A percentile compares a stretch with the other conserved stretches of the same genome.
Conservation (phyloP, 2,113 vertebrate species). For the Casuarius casuarius region DNA sequence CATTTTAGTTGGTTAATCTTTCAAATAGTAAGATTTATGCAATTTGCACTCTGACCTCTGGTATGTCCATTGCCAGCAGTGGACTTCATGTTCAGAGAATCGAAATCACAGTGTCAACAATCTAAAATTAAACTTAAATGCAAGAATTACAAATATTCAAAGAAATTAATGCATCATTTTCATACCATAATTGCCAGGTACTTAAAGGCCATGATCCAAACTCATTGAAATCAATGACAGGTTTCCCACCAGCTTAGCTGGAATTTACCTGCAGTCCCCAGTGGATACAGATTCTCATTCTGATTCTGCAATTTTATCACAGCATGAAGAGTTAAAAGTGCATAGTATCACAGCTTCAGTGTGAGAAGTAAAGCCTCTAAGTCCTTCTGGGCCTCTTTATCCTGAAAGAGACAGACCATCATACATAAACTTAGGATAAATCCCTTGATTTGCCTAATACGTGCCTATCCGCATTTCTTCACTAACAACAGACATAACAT, state of each 20-base stretch:
- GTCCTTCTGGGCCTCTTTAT: conserved; percentile 88
- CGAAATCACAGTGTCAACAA: conserved; percentile 36
- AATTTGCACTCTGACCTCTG: neutral
- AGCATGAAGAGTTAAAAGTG: conserved; percentile 42
- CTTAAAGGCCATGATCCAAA: neutral
- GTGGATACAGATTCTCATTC: neutral
- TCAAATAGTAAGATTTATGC: neutral
- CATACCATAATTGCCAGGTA: neutral
- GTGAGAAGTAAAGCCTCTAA: conserved; percentile 80
- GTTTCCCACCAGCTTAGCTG: neutral
- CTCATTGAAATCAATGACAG: neutral
- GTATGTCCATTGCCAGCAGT: conserved; percentile 65
- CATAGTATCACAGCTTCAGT: conserved; percentile 76
- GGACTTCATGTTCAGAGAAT: conserved; percentile 41
- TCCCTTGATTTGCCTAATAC: conserved; percentile 7
- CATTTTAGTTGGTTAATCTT: neutral
- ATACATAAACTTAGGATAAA: conserved; percentile 48
- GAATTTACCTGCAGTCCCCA: neutral
- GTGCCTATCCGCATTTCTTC: conserved; percentile 18
- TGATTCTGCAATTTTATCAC: neutral
- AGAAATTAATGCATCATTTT: conserved; percentile 24
- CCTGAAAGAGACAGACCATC: conserved; percentile 79
- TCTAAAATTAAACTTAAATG: conserved; percentile 30
- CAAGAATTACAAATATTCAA: conserved; percentile 29
- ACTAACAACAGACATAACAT: conserved; percentile 52